Base-by-base conservation (phyloP, 2,113 vertebrate species). In the Narcine bancroftii region DNA sequence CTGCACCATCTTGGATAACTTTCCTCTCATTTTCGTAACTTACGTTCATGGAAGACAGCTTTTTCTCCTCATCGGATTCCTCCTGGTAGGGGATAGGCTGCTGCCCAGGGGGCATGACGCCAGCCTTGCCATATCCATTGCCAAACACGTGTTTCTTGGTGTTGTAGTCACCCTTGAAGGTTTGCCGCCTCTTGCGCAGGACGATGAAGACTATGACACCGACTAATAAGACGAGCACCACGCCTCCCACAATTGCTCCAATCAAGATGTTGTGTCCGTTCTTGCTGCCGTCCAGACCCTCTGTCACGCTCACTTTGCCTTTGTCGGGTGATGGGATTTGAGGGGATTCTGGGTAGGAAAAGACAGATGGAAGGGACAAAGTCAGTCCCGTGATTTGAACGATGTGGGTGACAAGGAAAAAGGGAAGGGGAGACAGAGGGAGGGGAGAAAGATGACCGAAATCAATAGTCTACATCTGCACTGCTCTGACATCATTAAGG, bases 161-260 rank as follows among this genome's bases (percentile, higher is more conserved):
- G 97, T 97, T 99, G 97, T 99, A 99, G 97, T 99, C 98, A 0
- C 99, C 99, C 95, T 99, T 99, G 97, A 99, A 99, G 96, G 98
- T 99, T 96, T 98, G 98, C 92, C 98, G 98, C 93, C 98, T 97
- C 93, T 97, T 97, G 91, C 98, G 97, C 91, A 99, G 97, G 92
- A 98, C 96, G 93, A 98, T 93, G 95, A 98, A 96, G 92, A 98
- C 96, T 93, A 98, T 96, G 75, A 96, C 95, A 72, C 96, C 97
- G 76, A 96, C 97, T 63, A 96, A 89, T 92, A 96, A 95, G 95
- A 99, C 96, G 94, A 99, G 96, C 93, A 95, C 95, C 93, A 97
- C 95, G 79, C 97, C 97, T 92, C 97, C 98, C 92, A 97, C 98
- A 83, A 97, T 96, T 65, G 97, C 97, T 95, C 97, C 97, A 93